phyloP scores from a whole-genome alignment of 37 sponge, comb jelly and placozoan species.

The Spongilla lacustris region DNA sequence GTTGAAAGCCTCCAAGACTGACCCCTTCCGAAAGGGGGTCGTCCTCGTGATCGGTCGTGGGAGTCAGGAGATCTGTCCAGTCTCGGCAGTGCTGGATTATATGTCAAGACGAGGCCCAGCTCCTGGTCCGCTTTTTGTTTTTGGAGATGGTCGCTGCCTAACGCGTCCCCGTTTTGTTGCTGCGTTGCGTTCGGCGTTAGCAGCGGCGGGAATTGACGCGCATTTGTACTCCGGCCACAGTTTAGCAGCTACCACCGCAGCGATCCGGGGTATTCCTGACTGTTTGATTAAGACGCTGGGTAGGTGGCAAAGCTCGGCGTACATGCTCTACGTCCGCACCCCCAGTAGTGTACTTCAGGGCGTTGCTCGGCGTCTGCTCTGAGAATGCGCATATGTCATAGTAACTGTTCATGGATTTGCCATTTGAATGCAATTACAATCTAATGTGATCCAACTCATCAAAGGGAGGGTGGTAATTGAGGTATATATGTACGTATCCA shows the following conservation, averaged over 20 bases:
- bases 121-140: conserved; percentile 12
- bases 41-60: too few relatives aligned
- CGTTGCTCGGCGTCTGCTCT: background rate
- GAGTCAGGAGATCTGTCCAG: conserved; percentile 12
- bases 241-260: conserved; percentile 38
- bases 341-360: background rate
- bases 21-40: too few relatives aligned
- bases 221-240: conserved; percentile 17
- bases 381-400: background rate
- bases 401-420: background rate
- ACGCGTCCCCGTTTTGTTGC: conserved; percentile 7
- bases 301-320: conserved; percentile 37
- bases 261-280: conserved; percentile 15
- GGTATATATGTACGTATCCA: too few relatives aligned
- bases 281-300: conserved; percentile 25
- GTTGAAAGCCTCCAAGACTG: too few relatives aligned
- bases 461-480: background rate
- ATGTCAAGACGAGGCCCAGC: background rate
- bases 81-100: conserved; percentile 20
- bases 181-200: background rate
- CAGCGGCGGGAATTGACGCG: conserved; percentile 10
- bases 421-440: background rate
- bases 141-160: background rate
- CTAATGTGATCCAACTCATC: background rate
- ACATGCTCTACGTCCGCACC: conserved; percentile 11